A percentile compares a stretch with the other conserved stretches of the same genome.
Evolutionary conservation across 2,113 vertebrate species (phyloP).

Genomic region (Pavo muticus): DNA sequence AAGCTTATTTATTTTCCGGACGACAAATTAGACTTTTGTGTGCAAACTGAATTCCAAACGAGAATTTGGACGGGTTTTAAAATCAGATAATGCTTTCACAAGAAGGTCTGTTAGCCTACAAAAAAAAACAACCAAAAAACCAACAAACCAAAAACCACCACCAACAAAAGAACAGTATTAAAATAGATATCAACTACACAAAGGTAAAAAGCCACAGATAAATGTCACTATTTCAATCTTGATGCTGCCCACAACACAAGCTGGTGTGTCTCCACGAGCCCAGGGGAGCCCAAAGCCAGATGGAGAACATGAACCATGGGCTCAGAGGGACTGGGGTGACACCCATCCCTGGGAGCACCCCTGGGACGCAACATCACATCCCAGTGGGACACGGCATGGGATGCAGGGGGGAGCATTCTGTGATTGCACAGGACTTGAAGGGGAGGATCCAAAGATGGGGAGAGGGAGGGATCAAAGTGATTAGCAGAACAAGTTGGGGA

Average conservation of each 20-base stretch:
- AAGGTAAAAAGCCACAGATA: background rate
- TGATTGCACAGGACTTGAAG: background rate
- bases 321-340: background rate
- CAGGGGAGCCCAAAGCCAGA: background rate
- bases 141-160: background rate
- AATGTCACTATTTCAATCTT: background rate
- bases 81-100: background rate
- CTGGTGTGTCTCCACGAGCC: background rate
- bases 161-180: background rate
- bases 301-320: fast-evolving
- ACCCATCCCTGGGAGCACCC: background rate
- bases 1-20: background rate
- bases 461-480: background rate
- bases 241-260: background rate
- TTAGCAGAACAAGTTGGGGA: background rate
- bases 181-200: background rate
- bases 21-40: background rate
- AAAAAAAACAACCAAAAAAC: background rate
- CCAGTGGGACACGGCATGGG: fast-evolving
- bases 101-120: background rate
- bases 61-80: background rate
- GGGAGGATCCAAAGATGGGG: background rate
- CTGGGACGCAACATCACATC: background rate
- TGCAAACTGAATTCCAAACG: background rate
- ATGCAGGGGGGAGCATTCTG: background rate